A percentile compares a stretch with the other conserved stretches of the same genome.
Evolutionary conservation across 2,888 invertebrate species (phyloP).

Genomic region (Andrena bucephala): DNA sequence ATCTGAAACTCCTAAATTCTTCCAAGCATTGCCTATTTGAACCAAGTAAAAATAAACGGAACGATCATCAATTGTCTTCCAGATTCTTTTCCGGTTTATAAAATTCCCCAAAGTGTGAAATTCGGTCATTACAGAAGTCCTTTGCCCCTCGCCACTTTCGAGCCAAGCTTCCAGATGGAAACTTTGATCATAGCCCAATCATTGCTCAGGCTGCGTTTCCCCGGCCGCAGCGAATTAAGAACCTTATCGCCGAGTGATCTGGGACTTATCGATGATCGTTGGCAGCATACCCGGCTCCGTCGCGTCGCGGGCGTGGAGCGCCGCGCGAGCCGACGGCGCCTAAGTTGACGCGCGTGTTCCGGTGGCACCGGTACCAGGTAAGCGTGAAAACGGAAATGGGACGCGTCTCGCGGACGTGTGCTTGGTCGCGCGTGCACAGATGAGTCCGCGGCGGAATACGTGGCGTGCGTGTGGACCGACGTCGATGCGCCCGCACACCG

Average conservation of each 20-base stretch:
- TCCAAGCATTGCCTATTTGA: too few relatives aligned
- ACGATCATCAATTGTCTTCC: too few relatives aligned
- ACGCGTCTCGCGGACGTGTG: slow-evolving; percentile 47
- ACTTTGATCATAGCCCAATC: too few relatives aligned
- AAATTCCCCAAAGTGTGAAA: too few relatives aligned
- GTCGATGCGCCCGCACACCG: slow-evolving; percentile 50
- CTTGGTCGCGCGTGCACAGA: slow-evolving; percentile 43
- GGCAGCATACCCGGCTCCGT: neutral
- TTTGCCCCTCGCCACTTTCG: too few relatives aligned
- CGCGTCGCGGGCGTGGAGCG: neutral
- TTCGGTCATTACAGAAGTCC: too few relatives aligned
- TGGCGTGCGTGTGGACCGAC: slow-evolving; percentile 42
- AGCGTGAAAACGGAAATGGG: slow-evolving; percentile 53
- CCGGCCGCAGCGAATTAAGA: neutral
- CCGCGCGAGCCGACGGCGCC: neutral
- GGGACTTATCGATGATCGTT: neutral
- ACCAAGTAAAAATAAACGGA: too few relatives aligned
- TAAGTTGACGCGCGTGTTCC: slow-evolving; percentile 27
- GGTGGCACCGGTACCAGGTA: slow-evolving; percentile 30
- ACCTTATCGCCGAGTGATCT: neutral
- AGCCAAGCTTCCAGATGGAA: too few relatives aligned
- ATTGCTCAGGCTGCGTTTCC: too few relatives aligned
- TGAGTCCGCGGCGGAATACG: slow-evolving; percentile 31
- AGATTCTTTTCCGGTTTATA: too few relatives aligned
- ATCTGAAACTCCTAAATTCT: too few relatives aligned